phyloP scores from a whole-genome alignment of 2,113 vertebrate species.

The Columba livia region DNA sequence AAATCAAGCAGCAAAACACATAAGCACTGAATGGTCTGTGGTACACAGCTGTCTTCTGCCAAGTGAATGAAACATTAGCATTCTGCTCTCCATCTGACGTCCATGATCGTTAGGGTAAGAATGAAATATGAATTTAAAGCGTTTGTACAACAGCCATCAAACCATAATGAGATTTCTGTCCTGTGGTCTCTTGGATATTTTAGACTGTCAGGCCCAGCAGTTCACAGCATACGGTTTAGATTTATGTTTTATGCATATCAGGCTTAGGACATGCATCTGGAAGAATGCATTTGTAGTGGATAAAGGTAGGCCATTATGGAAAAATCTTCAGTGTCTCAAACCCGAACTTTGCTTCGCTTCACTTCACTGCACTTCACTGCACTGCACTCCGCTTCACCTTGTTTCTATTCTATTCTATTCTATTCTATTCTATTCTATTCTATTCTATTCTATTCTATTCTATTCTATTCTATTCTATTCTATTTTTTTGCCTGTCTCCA shows the following conservation, averaged over 20 bases:
- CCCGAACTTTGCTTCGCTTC: not conserved
- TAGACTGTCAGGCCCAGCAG: not conserved
- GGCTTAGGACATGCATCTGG: not conserved
- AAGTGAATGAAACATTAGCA: not conserved
- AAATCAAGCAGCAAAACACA: not conserved
- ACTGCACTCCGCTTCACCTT: not conserved
- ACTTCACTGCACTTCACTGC: not conserved
- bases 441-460: not conserved
- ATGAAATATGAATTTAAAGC: not conserved
- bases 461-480: too few species aligned
- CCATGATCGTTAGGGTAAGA: not conserved
- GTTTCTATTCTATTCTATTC: not conserved
- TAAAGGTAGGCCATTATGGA: not conserved
- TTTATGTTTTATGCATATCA: not conserved
- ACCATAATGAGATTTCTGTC: not conserved
- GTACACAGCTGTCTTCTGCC: not conserved
- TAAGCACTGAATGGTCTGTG: not conserved
- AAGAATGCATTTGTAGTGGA: not conserved
- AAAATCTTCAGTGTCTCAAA: not conserved
- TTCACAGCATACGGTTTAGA: constrained; percentile 3
- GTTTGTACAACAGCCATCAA: not conserved
- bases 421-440: not conserved
- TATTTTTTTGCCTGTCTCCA: not conserved
- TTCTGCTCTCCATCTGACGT: not conserved
- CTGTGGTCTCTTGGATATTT: constrained; percentile 13